Conservation (phyloP, 2,888 invertebrate genomes). For the Ornithoptera alexandrae region DNA sequence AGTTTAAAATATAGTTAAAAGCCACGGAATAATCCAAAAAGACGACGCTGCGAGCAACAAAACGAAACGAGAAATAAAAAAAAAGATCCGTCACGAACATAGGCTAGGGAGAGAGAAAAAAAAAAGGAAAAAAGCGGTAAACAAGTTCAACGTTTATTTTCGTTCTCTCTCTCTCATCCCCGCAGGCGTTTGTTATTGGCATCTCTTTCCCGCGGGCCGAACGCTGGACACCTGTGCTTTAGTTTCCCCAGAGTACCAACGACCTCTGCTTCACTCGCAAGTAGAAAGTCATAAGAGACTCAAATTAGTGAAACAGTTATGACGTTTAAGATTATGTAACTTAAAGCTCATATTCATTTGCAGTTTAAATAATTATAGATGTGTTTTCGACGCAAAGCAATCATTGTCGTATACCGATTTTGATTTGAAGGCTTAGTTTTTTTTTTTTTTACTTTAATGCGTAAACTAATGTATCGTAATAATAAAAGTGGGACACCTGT, state of each 20-base stretch:
- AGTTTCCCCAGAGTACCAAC: conserved; percentile 80
- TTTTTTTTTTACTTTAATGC: conserved; percentile 55
- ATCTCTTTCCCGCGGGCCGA: conserved; percentile 64
- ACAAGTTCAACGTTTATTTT: conserved; percentile 80
- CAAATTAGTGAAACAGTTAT: conserved; percentile 44
- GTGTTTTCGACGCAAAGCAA: conserved; percentile 72
- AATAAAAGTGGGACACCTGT: conserved; percentile 74
- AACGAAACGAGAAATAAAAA: conserved; percentile 61
- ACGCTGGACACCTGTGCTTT: conserved; percentile 81
- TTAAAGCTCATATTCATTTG: conserved; percentile 44
- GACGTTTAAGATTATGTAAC: conserved; percentile 37
- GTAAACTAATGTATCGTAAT: conserved; percentile 75
- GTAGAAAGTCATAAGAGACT: conserved; percentile 54
- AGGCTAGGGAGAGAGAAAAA: conserved; percentile 77
- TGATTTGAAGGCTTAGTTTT: conserved; percentile 67
- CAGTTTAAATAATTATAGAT: conserved; percentile 55
- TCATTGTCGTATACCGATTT: conserved; percentile 79
- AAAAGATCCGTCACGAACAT: conserved; percentile 79
- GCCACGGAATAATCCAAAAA: conserved; percentile 76
- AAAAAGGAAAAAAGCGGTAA: conserved; percentile 63
- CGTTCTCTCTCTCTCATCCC: conserved; percentile 67
- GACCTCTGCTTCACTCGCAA: conserved; percentile 64
- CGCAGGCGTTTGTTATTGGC: conserved; percentile 40
- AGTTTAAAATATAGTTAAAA: conserved; percentile 74
- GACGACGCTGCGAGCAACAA: conserved; percentile 64